phyloP scores from a whole-genome alignment of 2,888 invertebrate genomes.

The Dexiosoma caninum region DNA sequence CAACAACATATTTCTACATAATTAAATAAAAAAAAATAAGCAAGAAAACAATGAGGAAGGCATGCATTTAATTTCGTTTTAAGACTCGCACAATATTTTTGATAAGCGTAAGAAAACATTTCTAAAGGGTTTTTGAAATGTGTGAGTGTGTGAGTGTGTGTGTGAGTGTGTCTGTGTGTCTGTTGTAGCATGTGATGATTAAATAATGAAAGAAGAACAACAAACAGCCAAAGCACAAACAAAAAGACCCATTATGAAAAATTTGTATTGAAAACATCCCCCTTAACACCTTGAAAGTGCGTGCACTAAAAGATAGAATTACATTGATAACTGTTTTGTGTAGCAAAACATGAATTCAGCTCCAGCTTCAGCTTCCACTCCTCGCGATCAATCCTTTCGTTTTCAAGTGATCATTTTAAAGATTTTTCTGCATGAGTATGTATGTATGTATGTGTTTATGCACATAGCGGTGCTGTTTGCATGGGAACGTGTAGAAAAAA shows the following conservation, averaged over 20 bases:
- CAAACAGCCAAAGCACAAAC: background rate
- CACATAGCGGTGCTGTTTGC: constrained; percentile 12
- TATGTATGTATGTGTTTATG: background rate
- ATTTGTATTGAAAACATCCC: constrained; percentile 47
- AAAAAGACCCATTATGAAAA: constrained; percentile 8
- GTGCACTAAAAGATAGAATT: constrained; percentile 43
- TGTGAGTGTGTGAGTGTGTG: background rate
- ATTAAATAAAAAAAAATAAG: background rate
- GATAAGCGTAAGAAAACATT: constrained; percentile 15
- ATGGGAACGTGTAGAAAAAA: constrained; percentile 27
- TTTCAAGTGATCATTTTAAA: constrained; percentile 1
- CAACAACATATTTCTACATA: constrained; percentile 37
- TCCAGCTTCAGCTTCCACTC: background rate
- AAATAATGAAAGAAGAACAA: constrained; percentile 9
- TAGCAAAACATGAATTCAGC: background rate
- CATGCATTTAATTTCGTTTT: background rate
- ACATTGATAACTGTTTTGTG: constrained; percentile 29
- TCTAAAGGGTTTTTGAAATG: constrained; percentile 32
- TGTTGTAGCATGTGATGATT: constrained; percentile 48
- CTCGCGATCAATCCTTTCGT: constrained; percentile 53
- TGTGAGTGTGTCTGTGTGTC: background rate
- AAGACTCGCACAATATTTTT: constrained; percentile 39
- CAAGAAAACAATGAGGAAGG: background rate
- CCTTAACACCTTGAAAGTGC: constrained; percentile 55
- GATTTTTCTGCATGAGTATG: background rate